These are phyloP conservation scores for Latheticus oryzae DNA, from an alignment of 2,888 invertebrate genomes.

Conservation along the genomic window DNA sequence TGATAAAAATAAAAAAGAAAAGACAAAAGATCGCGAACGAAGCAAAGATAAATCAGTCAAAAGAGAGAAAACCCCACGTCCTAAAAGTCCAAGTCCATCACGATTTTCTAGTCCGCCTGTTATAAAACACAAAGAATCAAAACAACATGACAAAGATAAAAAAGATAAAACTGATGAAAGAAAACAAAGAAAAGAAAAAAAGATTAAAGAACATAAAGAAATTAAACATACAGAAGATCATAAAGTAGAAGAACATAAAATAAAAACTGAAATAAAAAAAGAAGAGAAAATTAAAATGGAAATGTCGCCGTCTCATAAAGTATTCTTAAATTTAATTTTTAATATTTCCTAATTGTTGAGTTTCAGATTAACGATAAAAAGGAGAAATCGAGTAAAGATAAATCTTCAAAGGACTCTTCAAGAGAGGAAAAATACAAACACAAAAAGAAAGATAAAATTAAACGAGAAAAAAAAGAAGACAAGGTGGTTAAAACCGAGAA, in stretches of 20 bases:
- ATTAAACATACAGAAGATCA: conserved; percentile 58
- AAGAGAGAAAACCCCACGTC: conserved; percentile 64
- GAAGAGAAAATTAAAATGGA: conserved; percentile 58
- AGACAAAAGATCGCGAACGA: conserved; percentile 69
- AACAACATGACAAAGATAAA: conserved; percentile 52
- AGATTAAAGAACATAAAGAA: conserved; percentile 71
- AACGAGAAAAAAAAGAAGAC: conserved; percentile 72
- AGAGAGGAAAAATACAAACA: conserved; percentile 67
- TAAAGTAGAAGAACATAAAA: conserved; percentile 43
- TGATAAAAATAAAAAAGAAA: conserved; percentile 68
- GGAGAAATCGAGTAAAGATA: conserved; percentile 26
- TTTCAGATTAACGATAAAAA: conserved; percentile 16
- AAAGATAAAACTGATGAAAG: conserved; percentile 65
- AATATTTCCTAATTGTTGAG: background rate
- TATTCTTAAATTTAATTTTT: conserved; percentile 1
- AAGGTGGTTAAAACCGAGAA: conserved; percentile 59
- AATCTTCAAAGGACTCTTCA: conserved; percentile 14
- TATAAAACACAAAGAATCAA: conserved; percentile 59
- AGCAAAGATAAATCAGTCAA: conserved; percentile 68
- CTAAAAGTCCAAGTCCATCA: conserved; percentile 59
- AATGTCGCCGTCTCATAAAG: conserved; percentile 61
- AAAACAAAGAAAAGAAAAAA: conserved; percentile 71
- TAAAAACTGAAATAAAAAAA: conserved; percentile 46
- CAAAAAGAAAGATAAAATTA: conserved; percentile 67
- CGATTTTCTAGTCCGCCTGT: conserved; percentile 43